phyloP scores from a whole-genome alignment of 1,140 invertebrate species.

The Galendromus occidentalis region DNA sequence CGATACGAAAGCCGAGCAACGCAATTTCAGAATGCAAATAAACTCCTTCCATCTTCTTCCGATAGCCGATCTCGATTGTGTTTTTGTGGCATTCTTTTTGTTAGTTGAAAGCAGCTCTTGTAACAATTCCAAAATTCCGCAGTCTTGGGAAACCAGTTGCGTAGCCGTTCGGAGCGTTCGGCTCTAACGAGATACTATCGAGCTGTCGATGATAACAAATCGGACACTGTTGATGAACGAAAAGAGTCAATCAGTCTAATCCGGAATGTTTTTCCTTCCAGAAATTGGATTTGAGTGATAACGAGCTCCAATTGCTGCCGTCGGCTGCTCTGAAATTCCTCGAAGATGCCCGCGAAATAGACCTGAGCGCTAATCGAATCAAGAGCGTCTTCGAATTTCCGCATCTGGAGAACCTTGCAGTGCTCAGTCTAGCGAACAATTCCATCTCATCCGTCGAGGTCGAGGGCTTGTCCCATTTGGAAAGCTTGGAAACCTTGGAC shows the following conservation, averaged over 20 bases:
- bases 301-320: slow-evolving; percentile 50
- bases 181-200: no score
- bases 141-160: no score
- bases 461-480: slow-evolving; percentile 43
- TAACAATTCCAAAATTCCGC: no score
- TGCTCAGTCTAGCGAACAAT: slow-evolving; percentile 53
- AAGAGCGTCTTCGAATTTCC: slow-evolving; percentile 17
- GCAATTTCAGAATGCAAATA: no score
- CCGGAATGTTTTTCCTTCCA: slow-evolving; percentile 28
- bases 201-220: no score
- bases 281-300: slow-evolving; percentile 56
- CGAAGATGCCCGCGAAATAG: neutral
- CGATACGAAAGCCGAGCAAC: no score
- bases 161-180: no score
- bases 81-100: no score
- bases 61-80: no score
- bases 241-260: neutral
- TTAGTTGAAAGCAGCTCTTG: no score
- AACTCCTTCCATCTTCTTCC: no score
- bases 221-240: no score
- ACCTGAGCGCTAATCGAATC: neutral
- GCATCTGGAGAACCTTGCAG: slow-evolving; percentile 32
- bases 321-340: neutral
- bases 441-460: slow-evolving; percentile 48
- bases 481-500: slow-evolving; percentile 42